These are phyloP conservation scores for Rhamphomyia laevipes DNA, from an alignment of 2,888 invertebrate species.

Conservation along the genomic window DNA sequence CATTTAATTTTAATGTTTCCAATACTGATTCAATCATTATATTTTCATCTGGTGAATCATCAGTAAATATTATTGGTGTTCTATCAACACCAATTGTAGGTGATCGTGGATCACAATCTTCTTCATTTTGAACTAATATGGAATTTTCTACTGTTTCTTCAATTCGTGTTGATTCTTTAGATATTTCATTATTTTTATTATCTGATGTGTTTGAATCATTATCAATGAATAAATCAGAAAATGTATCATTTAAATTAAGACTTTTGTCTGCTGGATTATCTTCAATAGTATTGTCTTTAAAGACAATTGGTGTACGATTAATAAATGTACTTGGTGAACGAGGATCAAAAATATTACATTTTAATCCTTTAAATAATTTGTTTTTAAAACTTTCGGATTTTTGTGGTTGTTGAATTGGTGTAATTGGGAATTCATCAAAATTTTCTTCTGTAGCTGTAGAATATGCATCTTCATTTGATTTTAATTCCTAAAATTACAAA, in stretches of 20 bases:
- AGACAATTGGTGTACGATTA: conserved; percentile 12
- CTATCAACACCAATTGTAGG: conserved; percentile 9
- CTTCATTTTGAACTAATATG: background rate
- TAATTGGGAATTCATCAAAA: too few relatives aligned
- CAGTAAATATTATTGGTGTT: conserved; percentile 5
- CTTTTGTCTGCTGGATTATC: background rate
- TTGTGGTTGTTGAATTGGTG: background rate
- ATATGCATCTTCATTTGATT: too few relatives aligned
- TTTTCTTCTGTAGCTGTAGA: too few relatives aligned
- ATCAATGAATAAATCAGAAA: conserved; percentile 4
- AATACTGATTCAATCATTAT: conserved; percentile 3
- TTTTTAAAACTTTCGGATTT: background rate
- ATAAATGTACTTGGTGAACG: conserved; percentile 13
- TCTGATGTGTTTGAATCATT: background rate
- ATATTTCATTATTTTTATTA: background rate
- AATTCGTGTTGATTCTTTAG: too few relatives aligned
- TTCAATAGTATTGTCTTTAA: conserved; percentile 1
- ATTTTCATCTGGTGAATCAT: background rate
- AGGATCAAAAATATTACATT: conserved; percentile 10
- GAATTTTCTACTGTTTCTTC: background rate
- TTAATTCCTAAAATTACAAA: background rate
- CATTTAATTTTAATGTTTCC: background rate
- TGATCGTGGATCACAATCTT: conserved; percentile 10
- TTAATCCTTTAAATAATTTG: conserved; percentile 3
- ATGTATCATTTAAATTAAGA: conserved; percentile 6